Evolutionary conservation across 1,140 invertebrate genomes (phyloP), one percentile per base, ranked within the genome.

Genomic region (Aleiodes sp.): DNA sequence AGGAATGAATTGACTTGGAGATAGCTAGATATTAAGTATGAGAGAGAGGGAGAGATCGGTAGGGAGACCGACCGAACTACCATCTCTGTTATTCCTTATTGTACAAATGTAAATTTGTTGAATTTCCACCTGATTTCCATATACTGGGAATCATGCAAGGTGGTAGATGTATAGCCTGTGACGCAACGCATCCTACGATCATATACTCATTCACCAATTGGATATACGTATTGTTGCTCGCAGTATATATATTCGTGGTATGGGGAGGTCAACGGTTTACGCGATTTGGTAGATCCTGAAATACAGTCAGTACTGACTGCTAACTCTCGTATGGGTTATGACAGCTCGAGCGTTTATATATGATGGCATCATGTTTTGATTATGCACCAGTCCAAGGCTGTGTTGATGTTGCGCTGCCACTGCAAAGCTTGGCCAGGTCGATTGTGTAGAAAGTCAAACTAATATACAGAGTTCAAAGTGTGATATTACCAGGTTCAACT

Each of bases 81-180:
- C n/a, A n/a, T n/a, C n/a, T 68, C 59, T 10, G 66, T 62, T 61
- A 68, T 62, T 26, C 9, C 26, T 3, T 19, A 37, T 14, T 39
- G 35, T 62, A 57, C 64, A 60, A 56, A 71, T 71, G 70, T 28
- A 67, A 71, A 71, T 71, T 62, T 43, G n/a, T n/a, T n/a, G 65
- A 67, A 67, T 67, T 71, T 71, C 70, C 59, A 67, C 33, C 33
- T 71, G 60, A 69, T 69, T 69, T 69, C 16, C 67, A 69, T 69
- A 69, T 43, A 29, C 41, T 33, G 59, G 61, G 21, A 29, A 16
- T 19, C 14, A 65, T 14, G 41, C 12, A 14, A 52, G 24, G 7
- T 65, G 46, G 16, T 19, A 10, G 31, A 62, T 64, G 35, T 64
- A 21, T 26, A 37, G n/a, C 21, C 46, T 16, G n/a, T n/a, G n/a